These are phyloP conservation scores for Kryptolebias ocellatus DNA, from an alignment of 2,797 vertebrate species.

Conservation along the genomic window DNA sequence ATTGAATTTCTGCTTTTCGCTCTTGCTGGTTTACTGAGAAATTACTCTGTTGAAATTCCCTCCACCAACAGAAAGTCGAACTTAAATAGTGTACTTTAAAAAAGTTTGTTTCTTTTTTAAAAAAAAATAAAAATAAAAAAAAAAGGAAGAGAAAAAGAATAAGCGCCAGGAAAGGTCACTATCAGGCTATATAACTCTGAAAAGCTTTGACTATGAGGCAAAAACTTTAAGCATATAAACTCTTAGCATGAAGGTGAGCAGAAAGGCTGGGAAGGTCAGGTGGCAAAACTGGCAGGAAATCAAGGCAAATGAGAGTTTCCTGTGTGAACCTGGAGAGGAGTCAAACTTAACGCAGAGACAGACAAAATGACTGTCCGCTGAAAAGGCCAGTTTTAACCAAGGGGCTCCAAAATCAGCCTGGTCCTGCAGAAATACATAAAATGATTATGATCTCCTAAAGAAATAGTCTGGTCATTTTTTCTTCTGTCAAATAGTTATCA, in stretches of 20 bases:
- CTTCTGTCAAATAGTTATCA: no score
- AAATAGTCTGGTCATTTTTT: no score
- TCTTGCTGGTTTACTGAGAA: background rate
- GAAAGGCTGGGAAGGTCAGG: background rate
- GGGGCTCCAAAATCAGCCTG: background rate
- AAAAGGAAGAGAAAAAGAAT: background rate
- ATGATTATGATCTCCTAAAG: no score
- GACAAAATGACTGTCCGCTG: background rate
- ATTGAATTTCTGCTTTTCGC: background rate
- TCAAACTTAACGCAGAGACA: background rate
- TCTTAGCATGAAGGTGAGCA: background rate
- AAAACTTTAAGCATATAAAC: no score
- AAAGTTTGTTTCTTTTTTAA: background rate
- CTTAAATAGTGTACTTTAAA: background rate
- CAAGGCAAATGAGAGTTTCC: background rate
- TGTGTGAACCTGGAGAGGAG: background rate
- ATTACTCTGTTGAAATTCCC: background rate
- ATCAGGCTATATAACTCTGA: constrained; percentile 1
- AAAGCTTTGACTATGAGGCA: background rate
- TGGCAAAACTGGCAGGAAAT: background rate
- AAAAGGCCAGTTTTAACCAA: no score
- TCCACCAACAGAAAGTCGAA: background rate
- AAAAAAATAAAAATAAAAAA: background rate
- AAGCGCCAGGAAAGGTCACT: background rate
- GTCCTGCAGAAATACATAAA: no score